Evolutionary conservation across 2,113 vertebrate species (phyloP), one percentile per base, ranked within the genome.

Genomic region (Notothenia rossii): DNA sequence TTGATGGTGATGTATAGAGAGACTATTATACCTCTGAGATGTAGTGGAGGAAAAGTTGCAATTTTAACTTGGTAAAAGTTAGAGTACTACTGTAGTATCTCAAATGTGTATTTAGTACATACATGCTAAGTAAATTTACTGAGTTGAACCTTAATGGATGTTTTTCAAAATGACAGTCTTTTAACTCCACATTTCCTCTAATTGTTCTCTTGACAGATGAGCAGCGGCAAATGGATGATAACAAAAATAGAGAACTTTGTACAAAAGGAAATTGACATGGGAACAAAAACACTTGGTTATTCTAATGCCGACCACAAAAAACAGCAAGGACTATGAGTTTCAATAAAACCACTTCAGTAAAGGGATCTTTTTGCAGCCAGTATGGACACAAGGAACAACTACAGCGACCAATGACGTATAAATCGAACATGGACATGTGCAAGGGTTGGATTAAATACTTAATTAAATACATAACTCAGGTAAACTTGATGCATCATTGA

Each of bases 151-250:
- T 7, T 72, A 71, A 74, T 69, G 12, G 14, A 40, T 54, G 36
- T 64, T 18, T 67, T 58, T 15, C 20, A 45, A 22, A 22, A 22
- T 22, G 1, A 22, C 22, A 22, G 22, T 22, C 22, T 22, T 22
- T 22, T 22, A 22, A 22, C 22, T 22, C 22, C 36, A 75, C n/a
- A 67, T 74, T 70, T 12, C 11, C 13, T 60, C 29, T 49, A 65
- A 49, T 43, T 69, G 33, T 73, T 84, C 36, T 49, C 13, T 59
- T 46, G 64, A 58, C 7, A 29, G 29, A 45, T 66, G 60, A 83
- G 58, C 17, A 66, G 63, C 17, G 7, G 49, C 1, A 0, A 18
- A 48, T 66, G 50, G 29, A 60, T 13, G 22, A 17, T 10, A 46
- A 46, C 10, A 58, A 36, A 45, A 66, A 53, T 10, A 64, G 1